phyloP scores from a whole-genome alignment of 2,113 vertebrate genomes.

The Oncorhynchus masou region DNA sequence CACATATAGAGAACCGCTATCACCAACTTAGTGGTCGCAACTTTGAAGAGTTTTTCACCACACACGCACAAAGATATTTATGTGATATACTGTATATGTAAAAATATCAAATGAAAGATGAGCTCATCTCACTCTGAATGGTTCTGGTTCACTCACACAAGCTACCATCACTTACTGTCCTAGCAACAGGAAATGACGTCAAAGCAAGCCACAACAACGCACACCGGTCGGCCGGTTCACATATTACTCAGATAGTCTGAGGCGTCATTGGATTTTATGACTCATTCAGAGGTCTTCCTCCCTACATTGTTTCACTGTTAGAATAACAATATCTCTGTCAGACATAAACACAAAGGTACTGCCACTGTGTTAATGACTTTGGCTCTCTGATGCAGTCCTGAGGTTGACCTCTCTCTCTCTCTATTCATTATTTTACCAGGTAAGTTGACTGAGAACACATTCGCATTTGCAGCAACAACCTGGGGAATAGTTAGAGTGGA shows the following conservation, averaged over 20 bases:
- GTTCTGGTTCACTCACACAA: slow-evolving; percentile 23
- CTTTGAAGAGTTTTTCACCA: not conserved
- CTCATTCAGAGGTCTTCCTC: slow-evolving; percentile 36
- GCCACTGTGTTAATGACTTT: slow-evolving; percentile 47
- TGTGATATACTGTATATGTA: not conserved
- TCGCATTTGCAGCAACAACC: no score
- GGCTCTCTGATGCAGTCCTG: slow-evolving; percentile 52
- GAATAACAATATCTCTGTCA: slow-evolving; percentile 47
- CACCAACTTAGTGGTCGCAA: no score
- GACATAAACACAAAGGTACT: not conserved
- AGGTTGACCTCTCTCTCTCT: slow-evolving; percentile 40
- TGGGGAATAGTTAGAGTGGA: no score
- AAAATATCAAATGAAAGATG: slow-evolving; percentile 8
- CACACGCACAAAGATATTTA: not conserved
- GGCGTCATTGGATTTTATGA: slow-evolving; percentile 46
- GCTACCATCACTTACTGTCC: slow-evolving; percentile 22
- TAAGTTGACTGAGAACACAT: no score
- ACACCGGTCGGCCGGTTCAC: slow-evolving; percentile 6
- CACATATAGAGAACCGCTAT: no score
- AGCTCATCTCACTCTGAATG: slow-evolving; percentile 14
- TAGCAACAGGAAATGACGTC: slow-evolving; percentile 49
- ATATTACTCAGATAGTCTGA: slow-evolving; percentile 48
- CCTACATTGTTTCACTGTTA: slow-evolving; percentile 53
- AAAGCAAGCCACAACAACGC: slow-evolving; percentile 22
- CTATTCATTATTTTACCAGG: no score